Percentiles rank a stretch among this genome's conserved stretches.
Conservation (phyloP, 2,113 vertebrate genomes). For the Perca schrenkii region DNA sequence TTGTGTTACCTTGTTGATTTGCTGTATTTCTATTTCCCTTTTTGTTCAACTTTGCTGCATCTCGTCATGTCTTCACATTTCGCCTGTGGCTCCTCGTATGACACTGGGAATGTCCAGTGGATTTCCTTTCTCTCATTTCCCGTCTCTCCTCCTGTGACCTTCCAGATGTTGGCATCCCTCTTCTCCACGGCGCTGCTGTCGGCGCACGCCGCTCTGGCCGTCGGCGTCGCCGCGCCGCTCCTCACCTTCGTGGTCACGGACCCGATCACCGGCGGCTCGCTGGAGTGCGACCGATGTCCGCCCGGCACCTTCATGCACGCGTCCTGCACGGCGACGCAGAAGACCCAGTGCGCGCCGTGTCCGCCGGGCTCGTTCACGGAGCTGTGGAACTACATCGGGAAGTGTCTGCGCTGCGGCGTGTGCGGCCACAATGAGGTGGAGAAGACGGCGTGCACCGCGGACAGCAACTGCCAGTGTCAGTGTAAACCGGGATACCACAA, state of each 20-base stretch:
- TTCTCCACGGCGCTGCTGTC: not conserved
- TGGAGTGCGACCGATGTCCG: conserved; percentile 69
- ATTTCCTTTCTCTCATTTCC: not conserved
- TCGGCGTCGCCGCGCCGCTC: accelerated
- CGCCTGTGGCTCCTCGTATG: not conserved
- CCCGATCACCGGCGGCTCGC: not conserved
- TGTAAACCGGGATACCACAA: conserved; percentile 67
- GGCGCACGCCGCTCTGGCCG: accelerated
- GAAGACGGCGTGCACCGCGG: conserved; percentile 48
- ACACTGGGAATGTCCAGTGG: not conserved
- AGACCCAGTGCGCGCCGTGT: conserved; percentile 70
- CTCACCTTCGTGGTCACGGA: conserved; percentile 50
- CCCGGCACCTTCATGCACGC: conserved; percentile 61
- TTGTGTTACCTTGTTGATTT: not conserved
- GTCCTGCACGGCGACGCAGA: conserved; percentile 52
- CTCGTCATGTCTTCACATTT: not conserved
- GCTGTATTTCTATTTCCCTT: not conserved
- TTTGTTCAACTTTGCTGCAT: not conserved
- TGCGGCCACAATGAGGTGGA: conserved; percentile 67
- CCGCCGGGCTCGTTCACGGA: conserved; percentile 71
- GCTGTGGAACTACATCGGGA: conserved; percentile 76
- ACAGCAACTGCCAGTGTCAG: conserved; percentile 63
- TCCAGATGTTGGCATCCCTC: not conserved
- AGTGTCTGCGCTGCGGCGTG: conserved; percentile 72
- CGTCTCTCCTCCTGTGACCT: not conserved